These are phyloP conservation scores for Alethe castanea DNA, from an alignment of 2,113 vertebrate genomes.

Conservation along the genomic window DNA sequence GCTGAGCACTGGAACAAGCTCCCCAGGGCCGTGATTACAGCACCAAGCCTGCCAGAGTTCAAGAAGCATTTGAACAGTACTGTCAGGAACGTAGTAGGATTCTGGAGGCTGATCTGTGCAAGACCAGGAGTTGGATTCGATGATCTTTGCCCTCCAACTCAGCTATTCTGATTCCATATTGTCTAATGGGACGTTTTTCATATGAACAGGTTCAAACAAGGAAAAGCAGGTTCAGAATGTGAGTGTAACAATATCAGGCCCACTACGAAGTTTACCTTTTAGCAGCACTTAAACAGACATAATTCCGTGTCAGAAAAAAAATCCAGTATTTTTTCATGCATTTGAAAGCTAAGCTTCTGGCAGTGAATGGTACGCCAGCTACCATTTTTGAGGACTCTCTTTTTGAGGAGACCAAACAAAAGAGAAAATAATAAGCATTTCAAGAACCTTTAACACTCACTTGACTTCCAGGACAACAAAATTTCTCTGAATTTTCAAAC, in stretches of 20 bases:
- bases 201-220: background rate
- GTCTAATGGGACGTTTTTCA: background rate
- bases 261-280: background rate
- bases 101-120: background rate
- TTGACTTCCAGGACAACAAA: background rate
- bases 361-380: background rate
- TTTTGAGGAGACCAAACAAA: background rate
- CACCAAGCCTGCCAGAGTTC: background rate
- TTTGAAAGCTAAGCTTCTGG: background rate
- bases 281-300: background rate
- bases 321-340: background rate
- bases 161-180: background rate
- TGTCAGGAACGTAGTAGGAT: background rate
- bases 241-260: background rate
- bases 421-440: background rate
- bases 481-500: background rate
- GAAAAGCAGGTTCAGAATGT: background rate
- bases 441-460: background rate
- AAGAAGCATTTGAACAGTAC: background rate
- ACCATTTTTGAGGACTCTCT: background rate
- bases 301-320: background rate
- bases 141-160: background rate
- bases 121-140: accelerated
- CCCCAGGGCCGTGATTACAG: background rate
- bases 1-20: background rate